These are phyloP conservation scores for Stegodyphus dumicola DNA, from an alignment of 1,140 invertebrate genomes.

Conservation along the genomic window DNA sequence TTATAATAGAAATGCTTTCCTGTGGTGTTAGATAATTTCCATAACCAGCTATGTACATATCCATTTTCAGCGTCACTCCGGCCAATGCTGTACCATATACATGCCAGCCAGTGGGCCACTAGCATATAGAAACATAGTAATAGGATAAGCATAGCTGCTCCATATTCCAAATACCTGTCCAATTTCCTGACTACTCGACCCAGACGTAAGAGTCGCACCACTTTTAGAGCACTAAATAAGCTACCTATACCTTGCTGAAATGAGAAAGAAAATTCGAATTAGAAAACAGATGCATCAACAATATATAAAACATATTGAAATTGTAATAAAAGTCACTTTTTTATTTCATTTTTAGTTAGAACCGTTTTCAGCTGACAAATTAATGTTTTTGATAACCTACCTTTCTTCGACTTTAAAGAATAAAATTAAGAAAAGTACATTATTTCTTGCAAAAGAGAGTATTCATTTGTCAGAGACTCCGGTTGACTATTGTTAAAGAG, in stretches of 20 bases:
- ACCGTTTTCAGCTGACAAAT: too few relatives aligned
- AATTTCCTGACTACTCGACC: slow-evolving; percentile 98
- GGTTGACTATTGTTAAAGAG: too few relatives aligned
- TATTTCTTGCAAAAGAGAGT: too few relatives aligned
- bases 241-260: slow-evolving; percentile 92
- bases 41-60: slow-evolving; percentile 84
- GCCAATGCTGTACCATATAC: slow-evolving; percentile 95
- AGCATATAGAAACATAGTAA: slow-evolving; percentile 98
- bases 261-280: background rate
- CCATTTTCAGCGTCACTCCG: slow-evolving; percentile 90
- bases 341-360: too few relatives aligned
- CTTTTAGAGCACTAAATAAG: slow-evolving; percentile 98
- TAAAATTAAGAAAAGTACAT: too few relatives aligned
- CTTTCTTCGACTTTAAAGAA: too few relatives aligned
- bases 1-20: slow-evolving; percentile 69
- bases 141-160: slow-evolving; percentile 98
- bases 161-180: slow-evolving; percentile 99
- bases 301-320: background rate
- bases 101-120: slow-evolving; percentile 98
- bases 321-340: too few relatives aligned
- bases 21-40: slow-evolving; percentile 94
- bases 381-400: too few relatives aligned
- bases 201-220: slow-evolving; percentile 93
- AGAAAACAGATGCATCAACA: background rate
- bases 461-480: too few relatives aligned